Conservation (phyloP, 2,888 invertebrate species). For the Netelia virgata region DNA sequence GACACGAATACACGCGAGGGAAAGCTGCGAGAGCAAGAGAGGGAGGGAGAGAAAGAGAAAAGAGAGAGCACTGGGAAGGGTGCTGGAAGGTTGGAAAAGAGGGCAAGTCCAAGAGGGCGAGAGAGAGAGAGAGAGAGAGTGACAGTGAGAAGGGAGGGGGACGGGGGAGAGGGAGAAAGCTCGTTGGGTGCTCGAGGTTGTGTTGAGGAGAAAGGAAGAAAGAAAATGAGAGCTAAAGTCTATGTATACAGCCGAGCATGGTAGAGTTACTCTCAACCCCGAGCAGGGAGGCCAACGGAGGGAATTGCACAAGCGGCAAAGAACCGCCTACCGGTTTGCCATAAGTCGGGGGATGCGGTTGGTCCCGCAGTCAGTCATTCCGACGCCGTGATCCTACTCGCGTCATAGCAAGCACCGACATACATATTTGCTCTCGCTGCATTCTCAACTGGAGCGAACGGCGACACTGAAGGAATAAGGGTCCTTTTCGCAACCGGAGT, state of each 20-base stretch:
- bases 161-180: slow-evolving; percentile 47
- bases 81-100: slow-evolving; percentile 64
- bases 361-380: slow-evolving; percentile 80
- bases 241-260: slow-evolving; percentile 30
- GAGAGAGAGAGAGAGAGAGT: no score
- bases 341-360: slow-evolving; percentile 71
- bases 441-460: slow-evolving; percentile 7
- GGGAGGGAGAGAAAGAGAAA: slow-evolving; percentile 37
- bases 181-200: slow-evolving; percentile 54
- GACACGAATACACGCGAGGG: slow-evolving; percentile 72
- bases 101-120: slow-evolving; percentile 67
- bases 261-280: slow-evolving; percentile 63
- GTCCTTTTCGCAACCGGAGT: slow-evolving; percentile 11
- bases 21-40: slow-evolving; percentile 45
- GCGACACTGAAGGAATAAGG: slow-evolving; percentile 6
- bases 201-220: slow-evolving; percentile 62
- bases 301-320: slow-evolving; percentile 66
- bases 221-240: slow-evolving; percentile 65
- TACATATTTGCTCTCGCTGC: slow-evolving; percentile 31
- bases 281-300: slow-evolving; percentile 67
- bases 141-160: no score
- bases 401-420: slow-evolving; percentile 70
- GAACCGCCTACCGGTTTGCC: slow-evolving; percentile 69
- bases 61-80: slow-evolving; percentile 2
- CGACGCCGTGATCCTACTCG: slow-evolving; percentile 79